These are phyloP conservation scores for Lymantria monacha DNA, from an alignment of 2,888 invertebrate species.

Conservation along the genomic window DNA sequence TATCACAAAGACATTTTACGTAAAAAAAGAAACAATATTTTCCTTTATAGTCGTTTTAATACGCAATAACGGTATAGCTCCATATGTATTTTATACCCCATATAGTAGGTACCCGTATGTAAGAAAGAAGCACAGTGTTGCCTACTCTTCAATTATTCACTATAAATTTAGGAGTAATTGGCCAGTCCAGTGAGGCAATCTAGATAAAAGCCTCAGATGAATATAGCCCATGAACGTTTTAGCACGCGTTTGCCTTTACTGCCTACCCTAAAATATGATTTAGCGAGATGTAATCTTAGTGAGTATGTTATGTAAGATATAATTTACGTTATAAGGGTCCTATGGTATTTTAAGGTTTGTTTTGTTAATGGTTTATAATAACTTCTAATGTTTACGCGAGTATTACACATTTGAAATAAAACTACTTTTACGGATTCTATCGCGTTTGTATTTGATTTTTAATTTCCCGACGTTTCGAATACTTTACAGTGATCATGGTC, in stretches of 20 bases:
- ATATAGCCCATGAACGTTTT: conserved; percentile 37
- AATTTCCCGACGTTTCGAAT: no score
- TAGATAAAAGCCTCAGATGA: conserved; percentile 54
- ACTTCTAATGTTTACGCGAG: no score
- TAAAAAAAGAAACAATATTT: no score
- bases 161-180: conserved; percentile 60
- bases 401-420: no score
- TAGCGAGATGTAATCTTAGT: conserved; percentile 29
- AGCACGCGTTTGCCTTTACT: conserved; percentile 30
- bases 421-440: no score
- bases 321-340: conserved; percentile 16
- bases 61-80: no score
- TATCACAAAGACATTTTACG: no score
- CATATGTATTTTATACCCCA: no score
- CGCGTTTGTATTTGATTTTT: no score
- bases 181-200: conserved; percentile 49
- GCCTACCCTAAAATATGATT: conserved; percentile 35
- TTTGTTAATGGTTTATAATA: conserved; percentile 1
- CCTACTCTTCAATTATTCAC: conserved; percentile 51
- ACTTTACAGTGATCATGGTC: no score
- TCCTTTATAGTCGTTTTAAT: no score
- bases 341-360: neutral
- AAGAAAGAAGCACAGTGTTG: neutral
- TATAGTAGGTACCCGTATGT: no score
- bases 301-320: conserved; percentile 31